Base-by-base conservation (phyloP, 2,113 vertebrate species). In the Ameiurus melas region DNA sequence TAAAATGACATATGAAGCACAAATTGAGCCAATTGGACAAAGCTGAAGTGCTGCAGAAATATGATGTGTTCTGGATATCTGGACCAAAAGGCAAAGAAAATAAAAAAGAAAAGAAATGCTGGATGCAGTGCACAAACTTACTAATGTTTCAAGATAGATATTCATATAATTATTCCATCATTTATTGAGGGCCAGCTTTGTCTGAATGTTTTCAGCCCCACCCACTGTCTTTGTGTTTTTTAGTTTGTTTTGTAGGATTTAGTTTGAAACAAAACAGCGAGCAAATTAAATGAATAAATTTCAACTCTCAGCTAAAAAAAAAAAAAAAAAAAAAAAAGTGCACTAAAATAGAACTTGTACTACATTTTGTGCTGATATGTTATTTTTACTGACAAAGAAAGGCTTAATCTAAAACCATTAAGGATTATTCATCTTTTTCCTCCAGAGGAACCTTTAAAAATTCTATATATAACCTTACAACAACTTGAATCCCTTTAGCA, bases 51-150 rank as follows among this genome's bases (percentile, higher is more conserved):
- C 12, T 83, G 33, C 33, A 62, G 57, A 60, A 60, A 83, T 83
- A 83, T 83, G 33, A 62, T 43, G 57, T 83, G 80, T 62, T 81
- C 19, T 53, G 30, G 55, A 83, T 83, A 62, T 39, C 80, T 83
- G 33, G 9, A 39, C 33, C 79, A 83, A 83, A 62, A 43, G 4
- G 30, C 55, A 82, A 58, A 55, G 30, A 5, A 43, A 5, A 43
- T 4, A 43, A 22, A 13, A n/a, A 10, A 33, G 16, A 25, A 82
- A 60, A 36, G 33, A 39, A 82, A 62, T 25, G 20, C 10, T 39
- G 80, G 80, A 27, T 60, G 57, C 20, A 82, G 9, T 82, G 60
- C 79, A 81, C 30, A 83, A 62, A 62, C 20, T 27, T 36, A 60
- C 30, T 62, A 83, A 83, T 27, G 22, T 39, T 60, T 62, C 17